These are phyloP conservation scores for Nematolebias whitei DNA, from an alignment of 2,113 vertebrate genomes.

Conservation along the genomic window DNA sequence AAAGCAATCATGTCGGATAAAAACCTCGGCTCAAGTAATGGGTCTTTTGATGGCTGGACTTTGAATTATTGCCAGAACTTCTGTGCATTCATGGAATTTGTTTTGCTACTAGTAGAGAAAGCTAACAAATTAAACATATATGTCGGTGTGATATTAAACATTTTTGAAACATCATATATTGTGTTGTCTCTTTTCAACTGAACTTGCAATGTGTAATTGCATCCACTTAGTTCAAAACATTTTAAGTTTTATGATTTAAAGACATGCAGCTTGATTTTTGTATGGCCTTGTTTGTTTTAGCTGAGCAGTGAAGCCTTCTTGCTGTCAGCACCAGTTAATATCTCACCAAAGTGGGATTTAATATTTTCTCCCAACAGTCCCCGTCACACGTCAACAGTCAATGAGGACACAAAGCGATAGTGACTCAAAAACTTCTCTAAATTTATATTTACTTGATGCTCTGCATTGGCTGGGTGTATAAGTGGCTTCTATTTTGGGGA, in stretches of 20 bases:
- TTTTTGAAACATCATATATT: too few relatives aligned
- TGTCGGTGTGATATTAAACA: too few relatives aligned
- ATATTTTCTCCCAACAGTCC: background rate
- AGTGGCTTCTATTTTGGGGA: background rate
- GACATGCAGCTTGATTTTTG: too few relatives aligned
- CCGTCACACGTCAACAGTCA: background rate
- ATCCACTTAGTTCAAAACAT: background rate
- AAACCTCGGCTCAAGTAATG: background rate
- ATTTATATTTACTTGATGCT: background rate
- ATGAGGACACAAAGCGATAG: background rate
- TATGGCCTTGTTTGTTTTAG: background rate
- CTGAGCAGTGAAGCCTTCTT: background rate
- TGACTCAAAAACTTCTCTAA: background rate
- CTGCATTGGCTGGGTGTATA: background rate
- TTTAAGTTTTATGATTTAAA: too few relatives aligned
- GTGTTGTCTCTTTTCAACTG: too few relatives aligned
- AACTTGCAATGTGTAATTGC: background rate
- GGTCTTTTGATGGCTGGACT: background rate
- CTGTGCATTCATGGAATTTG: background rate
- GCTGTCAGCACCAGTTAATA: background rate
- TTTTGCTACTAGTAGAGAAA: too few relatives aligned
- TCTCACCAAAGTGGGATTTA: background rate
- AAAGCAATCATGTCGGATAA: background rate
- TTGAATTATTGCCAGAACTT: background rate
- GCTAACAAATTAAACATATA: too few relatives aligned